Evolutionary conservation across 1,140 invertebrate genomes (phyloP), one percentile per base, ranked within the genome.

Genomic region (Zaprionus capensis): DNA sequence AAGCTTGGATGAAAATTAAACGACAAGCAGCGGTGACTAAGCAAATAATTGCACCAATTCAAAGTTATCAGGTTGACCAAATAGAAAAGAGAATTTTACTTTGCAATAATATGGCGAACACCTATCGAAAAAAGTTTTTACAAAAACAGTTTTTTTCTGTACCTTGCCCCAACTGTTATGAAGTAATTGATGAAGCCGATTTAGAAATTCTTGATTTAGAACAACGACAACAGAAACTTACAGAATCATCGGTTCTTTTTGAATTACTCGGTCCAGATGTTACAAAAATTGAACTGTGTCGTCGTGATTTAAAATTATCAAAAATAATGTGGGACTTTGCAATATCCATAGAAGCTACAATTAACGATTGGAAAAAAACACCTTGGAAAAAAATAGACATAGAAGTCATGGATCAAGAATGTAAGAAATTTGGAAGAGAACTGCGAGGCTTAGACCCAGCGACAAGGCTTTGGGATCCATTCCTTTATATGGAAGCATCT

Each of bases 321-420:
- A 98, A 96, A 94, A 94, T 96, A 88, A 93, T 99, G 5, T 99
- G 98, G 98, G 98, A 99, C 93, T 98, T 98, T 90, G 95, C 97
- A 15, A 94, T 95, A 71, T 95, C 98, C 14, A 96, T 99, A 4
- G 94, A 94, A 81, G 96, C 96, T 1, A 97, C 95, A 70, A 96
- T 99, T 61, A 95, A 97, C 62, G 96, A 97, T 91, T 99, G 98
- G 98, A 98, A 98, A 91, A 97, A 95, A 28, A 99, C 98, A 0
- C 95, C 95, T 0, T 99, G 98, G 98, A 96, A 96, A 86, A 96
- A 97, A 83, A 97, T 99, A 63, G 97, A 99, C 85, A 97, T 98
- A 1, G 98, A 99, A 88, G 95, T 95, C 53, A 98, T 99, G 96
- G 98, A 99, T 91, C 96, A 97, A 87, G 97, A 99, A 86, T 98